phyloP scores from a whole-genome alignment of 2,888 invertebrate genomes.

The Agriopis aurantiaria region DNA sequence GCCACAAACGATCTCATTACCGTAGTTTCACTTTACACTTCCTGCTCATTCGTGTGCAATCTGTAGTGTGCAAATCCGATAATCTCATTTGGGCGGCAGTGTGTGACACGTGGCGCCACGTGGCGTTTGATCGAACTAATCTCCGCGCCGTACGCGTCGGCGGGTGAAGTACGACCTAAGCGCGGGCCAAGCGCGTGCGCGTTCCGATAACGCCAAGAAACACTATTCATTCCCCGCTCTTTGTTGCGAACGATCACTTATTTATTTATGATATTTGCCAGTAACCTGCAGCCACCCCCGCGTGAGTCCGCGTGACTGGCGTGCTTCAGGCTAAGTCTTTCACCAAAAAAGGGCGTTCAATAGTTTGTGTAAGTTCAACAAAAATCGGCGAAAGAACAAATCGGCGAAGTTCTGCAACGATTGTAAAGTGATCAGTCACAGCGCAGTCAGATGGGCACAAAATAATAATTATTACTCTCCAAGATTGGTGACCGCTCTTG shows the following conservation, averaged over 20 bases:
- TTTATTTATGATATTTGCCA: slow-evolving; percentile 86
- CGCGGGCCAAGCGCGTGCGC: slow-evolving; percentile 74
- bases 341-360: slow-evolving; percentile 46
- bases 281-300: slow-evolving; percentile 80
- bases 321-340: slow-evolving; percentile 63
- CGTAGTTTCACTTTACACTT: slow-evolving; percentile 86
- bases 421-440: background rate
- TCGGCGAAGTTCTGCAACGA: background rate
- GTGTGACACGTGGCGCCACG: slow-evolving; percentile 82
- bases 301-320: slow-evolving; percentile 61
- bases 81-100: slow-evolving; percentile 83
- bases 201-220: slow-evolving; percentile 83
- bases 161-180: slow-evolving; percentile 48
- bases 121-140: slow-evolving; percentile 84
- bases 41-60: slow-evolving; percentile 85
- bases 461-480: no score
- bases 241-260: slow-evolving; percentile 84
- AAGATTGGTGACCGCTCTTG: no score
- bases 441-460: no score
- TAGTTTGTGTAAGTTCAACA: slow-evolving; percentile 9
- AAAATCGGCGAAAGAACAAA: background rate
- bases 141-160: slow-evolving; percentile 80
- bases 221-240: slow-evolving; percentile 83
- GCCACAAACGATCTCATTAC: slow-evolving; percentile 82
- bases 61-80: slow-evolving; percentile 86